A percentile compares a stretch with the other conserved stretches of the same genome.
Evolutionary conservation across 2,888 invertebrate genomes (phyloP).

Genomic region (Drosophila gaucha): DNA sequence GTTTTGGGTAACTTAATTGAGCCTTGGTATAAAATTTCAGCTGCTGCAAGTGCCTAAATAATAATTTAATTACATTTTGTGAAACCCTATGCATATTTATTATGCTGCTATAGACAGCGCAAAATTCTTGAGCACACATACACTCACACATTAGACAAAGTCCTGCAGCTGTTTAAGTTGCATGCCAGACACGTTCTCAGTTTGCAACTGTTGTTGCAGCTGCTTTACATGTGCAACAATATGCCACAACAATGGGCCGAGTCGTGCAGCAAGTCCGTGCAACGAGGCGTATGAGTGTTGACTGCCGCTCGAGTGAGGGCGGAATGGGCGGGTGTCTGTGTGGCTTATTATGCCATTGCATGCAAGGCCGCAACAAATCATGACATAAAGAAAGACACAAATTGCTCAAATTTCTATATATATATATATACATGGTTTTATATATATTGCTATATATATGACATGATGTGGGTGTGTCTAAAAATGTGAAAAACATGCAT

Average conservation of each 20-base stretch:
- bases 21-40: slow-evolving; percentile 32
- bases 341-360: slow-evolving; percentile 77
- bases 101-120: slow-evolving; percentile 32
- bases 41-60: slow-evolving; percentile 60
- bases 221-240: slow-evolving; percentile 71
- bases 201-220: slow-evolving; percentile 28
- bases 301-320: slow-evolving; percentile 41
- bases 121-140: slow-evolving; percentile 24
- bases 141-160: background rate
- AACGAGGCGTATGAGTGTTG: slow-evolving; percentile 80
- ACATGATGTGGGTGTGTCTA: slow-evolving; percentile 16
- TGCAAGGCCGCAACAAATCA: slow-evolving; percentile 74
- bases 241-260: slow-evolving; percentile 75
- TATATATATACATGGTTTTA: slow-evolving; percentile 1
- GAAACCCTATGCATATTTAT: slow-evolving; percentile 57
- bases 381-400: slow-evolving; percentile 43
- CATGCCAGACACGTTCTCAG: slow-evolving; percentile 44
- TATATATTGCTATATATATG: background rate
- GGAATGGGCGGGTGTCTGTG: slow-evolving; percentile 18
- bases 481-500: slow-evolving; percentile 43
- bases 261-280: slow-evolving; percentile 74
- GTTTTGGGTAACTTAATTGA: slow-evolving; percentile 52
- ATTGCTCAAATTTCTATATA: slow-evolving; percentile 17
- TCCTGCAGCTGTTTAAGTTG: slow-evolving; percentile 16
- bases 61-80: slow-evolving; percentile 75